Evolutionary conservation across 1,140 invertebrate genomes (phyloP).

Genomic region (Drosophila trapezifrons): DNA sequence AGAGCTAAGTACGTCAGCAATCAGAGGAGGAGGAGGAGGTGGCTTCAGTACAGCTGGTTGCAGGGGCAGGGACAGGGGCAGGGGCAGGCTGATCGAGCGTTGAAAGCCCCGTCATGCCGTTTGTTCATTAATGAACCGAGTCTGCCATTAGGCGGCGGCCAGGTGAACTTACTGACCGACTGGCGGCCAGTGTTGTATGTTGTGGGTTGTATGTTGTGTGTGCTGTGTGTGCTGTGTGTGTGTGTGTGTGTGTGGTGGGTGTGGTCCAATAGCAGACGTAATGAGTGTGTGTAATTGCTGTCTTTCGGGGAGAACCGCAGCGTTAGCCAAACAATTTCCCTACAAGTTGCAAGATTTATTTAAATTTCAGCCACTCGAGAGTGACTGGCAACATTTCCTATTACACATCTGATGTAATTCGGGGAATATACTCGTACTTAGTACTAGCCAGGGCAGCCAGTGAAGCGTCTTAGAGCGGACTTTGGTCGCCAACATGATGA

Average conservation of each 20-base stretch:
- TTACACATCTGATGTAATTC: slow-evolving; percentile 55
- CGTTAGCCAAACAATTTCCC: slow-evolving; percentile 28
- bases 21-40: slow-evolving; percentile 4
- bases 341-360: slow-evolving; percentile 37
- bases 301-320: slow-evolving; percentile 39
- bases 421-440: slow-evolving; percentile 10
- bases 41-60: neutral
- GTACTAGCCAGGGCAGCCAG: slow-evolving; percentile 6
- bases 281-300: slow-evolving; percentile 60
- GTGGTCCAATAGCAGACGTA: slow-evolving; percentile 32
- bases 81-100: slow-evolving; percentile 29
- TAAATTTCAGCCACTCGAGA: slow-evolving; percentile 27
- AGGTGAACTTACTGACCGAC: slow-evolving; percentile 33
- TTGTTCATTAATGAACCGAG: slow-evolving; percentile 66
- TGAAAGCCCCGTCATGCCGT: slow-evolving; percentile 64
- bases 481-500: slow-evolving; percentile 27
- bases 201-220: neutral
- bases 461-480: slow-evolving; percentile 49
- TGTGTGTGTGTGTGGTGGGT: slow-evolving; percentile 64
- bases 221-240: neutral
- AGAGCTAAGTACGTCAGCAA: slow-evolving; percentile 23
- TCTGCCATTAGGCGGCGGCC: slow-evolving; percentile 50
- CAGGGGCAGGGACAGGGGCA: neutral
- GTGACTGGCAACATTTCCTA: slow-evolving; percentile 57
- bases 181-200: slow-evolving; percentile 9